A percentile compares a stretch with the other conserved stretches of the same genome.
These are phyloP conservation scores for Nebria ingens DNA, from an alignment of 1,140 invertebrate species.

Conservation along the genomic window DNA sequence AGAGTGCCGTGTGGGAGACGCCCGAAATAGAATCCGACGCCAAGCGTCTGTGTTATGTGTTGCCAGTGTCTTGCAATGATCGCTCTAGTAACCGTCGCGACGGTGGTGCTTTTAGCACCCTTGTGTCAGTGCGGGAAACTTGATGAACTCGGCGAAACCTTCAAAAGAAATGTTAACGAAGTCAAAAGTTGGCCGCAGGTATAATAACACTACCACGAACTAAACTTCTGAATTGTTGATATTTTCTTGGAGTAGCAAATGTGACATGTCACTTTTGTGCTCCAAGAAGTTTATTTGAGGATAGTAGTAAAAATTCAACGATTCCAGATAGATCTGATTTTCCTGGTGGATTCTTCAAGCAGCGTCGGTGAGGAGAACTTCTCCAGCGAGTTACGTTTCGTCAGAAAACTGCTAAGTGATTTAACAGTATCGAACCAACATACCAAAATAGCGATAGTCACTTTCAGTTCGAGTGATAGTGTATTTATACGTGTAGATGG, in stretches of 20 bases:
- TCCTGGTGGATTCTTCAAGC: constrained; percentile 57
- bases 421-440: constrained; percentile 52
- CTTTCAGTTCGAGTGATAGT: constrained; percentile 50
- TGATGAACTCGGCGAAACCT: constrained; percentile 41
- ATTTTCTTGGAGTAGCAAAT: no score
- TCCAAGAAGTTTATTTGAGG: no score
- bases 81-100: not conserved
- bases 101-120: not conserved
- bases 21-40: not conserved
- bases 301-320: no score
- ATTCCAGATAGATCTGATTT: constrained; percentile 53
- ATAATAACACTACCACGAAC: no score
- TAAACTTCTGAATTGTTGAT: no score
- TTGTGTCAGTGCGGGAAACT: constrained; percentile 34
- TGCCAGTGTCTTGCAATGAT: not conserved
- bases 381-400: constrained; percentile 57
- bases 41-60: not conserved
- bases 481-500: constrained; percentile 52
- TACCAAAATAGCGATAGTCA: constrained; percentile 54
- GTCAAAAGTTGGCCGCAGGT: constrained; percentile 23
- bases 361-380: constrained; percentile 58
- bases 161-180: constrained; percentile 41
- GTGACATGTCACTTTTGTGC: no score
- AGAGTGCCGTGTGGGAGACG: not conserved
- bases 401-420: constrained; percentile 58